Evolutionary conservation across 2,113 vertebrate genomes (phyloP).

Genomic region (Otis tarda): DNA sequence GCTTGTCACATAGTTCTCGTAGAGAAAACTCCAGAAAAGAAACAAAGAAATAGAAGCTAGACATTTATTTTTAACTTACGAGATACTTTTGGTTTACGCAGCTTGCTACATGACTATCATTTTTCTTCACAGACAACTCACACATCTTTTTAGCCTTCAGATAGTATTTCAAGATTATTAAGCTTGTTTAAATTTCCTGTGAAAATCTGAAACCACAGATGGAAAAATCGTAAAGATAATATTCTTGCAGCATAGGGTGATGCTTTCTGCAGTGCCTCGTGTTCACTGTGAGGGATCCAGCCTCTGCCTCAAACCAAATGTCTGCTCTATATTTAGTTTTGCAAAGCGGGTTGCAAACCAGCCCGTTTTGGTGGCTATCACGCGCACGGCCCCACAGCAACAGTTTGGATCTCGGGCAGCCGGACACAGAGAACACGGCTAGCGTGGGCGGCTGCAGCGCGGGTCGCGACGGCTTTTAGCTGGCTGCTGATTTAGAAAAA

Average conservation of each 20-base stretch:
- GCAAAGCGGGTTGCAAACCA: not conserved
- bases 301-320: not conserved
- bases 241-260: not conserved
- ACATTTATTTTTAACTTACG: not conserved
- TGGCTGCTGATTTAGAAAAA: not conserved
- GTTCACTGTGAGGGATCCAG: not conserved
- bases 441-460: fast-evolving
- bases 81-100: not conserved
- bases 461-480: too few relatives aligned
- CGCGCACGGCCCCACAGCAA: not conserved
- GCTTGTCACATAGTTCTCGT: not conserved
- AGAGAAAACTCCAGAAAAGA: not conserved
- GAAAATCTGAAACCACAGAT: slow-evolving; percentile 7
- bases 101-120: not conserved
- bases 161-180: slow-evolving; percentile 18
- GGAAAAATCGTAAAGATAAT: not conserved
- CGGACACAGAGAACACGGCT: not conserved
- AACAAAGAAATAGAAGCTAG: not conserved
- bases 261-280: not conserved
- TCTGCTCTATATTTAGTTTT: not conserved
- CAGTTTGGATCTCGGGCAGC: not conserved
- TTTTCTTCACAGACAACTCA: not conserved
- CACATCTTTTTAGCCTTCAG: not conserved
- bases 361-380: not conserved
- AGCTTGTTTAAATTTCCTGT: not conserved